phyloP scores from a whole-genome alignment of 2,113 vertebrate genomes.

The Corydoras sp. region DNA sequence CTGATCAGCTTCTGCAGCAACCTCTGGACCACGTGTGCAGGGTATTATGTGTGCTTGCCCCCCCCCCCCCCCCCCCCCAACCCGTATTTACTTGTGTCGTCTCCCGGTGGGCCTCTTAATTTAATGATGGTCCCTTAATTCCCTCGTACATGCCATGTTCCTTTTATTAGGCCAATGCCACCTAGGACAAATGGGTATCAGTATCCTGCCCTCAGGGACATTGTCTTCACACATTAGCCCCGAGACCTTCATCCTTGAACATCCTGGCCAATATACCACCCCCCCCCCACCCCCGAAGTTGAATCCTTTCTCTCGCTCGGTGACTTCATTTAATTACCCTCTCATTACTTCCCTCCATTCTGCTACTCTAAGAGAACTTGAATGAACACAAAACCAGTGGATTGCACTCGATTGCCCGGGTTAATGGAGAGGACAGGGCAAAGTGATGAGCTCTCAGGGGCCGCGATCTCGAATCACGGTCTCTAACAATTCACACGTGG shows the following conservation, averaged over 20 bases:
- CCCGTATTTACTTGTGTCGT: not conserved
- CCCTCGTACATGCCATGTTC: slow-evolving; percentile 24
- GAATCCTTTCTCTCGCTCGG: slow-evolving; percentile 28
- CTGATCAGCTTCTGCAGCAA: slow-evolving; percentile 17
- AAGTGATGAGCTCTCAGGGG: slow-evolving; percentile 28
- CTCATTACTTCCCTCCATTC: slow-evolving; percentile 40
- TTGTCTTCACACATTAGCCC: not conserved
- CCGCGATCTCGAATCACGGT: slow-evolving; percentile 8
- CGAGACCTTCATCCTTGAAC: not conserved
- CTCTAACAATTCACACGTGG: slow-evolving; percentile 14
- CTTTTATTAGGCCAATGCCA: slow-evolving; percentile 33
- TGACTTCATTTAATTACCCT: slow-evolving; percentile 40
- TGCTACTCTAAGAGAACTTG: slow-evolving; percentile 9
- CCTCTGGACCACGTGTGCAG: slow-evolving; percentile 7
- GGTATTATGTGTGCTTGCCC: slow-evolving; percentile 14
- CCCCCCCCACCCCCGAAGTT: not conserved
- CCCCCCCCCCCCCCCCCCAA: no score
- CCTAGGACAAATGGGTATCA: slow-evolving; percentile 33
- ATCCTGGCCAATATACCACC: not conserved
- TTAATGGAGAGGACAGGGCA: slow-evolving; percentile 37
- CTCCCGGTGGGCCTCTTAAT: slow-evolving; percentile 15
- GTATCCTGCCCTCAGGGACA: not conserved
- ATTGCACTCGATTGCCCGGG: slow-evolving; percentile 45
- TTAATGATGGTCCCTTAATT: slow-evolving; percentile 40
- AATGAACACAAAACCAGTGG: slow-evolving; percentile 15